Evolutionary conservation across 37 sponge, comb jelly and placozoan genomes (phyloP).

Genomic region (Beroe forskalii): DNA sequence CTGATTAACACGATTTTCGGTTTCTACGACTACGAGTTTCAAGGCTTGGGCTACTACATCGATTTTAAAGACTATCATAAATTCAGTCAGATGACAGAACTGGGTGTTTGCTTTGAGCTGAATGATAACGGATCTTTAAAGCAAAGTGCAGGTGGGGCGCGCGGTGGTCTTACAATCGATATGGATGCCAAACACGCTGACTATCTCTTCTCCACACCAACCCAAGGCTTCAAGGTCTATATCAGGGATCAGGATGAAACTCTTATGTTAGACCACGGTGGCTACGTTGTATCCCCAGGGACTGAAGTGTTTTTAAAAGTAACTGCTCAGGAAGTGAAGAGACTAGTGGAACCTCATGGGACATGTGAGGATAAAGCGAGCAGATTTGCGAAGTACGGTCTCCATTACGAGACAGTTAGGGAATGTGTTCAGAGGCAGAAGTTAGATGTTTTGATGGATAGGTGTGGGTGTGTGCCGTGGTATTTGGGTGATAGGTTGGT

Average conservation of each 20-base stretch:
- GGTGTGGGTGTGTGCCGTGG: constrained; percentile 55
- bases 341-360: constrained; percentile 5
- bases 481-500: background rate
- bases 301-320: constrained; percentile 23
- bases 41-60: background rate
- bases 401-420: background rate
- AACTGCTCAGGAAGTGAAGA: background rate
- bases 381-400: constrained; percentile 4
- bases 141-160: background rate
- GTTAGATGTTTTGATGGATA: background rate
- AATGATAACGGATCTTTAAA: background rate
- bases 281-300: constrained; percentile 18
- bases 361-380: constrained; percentile 4
- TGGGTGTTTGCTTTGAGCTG: constrained; percentile 16
- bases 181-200: constrained; percentile 1
- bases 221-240: constrained; percentile 21
- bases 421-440: constrained; percentile 47
- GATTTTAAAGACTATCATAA: background rate
- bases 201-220: constrained; percentile 48
- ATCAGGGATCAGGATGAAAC: constrained; percentile 47
- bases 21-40: constrained; percentile 7
- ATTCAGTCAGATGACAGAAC: background rate
- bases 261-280: constrained; percentile 36
- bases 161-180: constrained; percentile 11
- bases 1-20: constrained; percentile 4